Evolutionary conservation across 2,797 vertebrate species (phyloP), one percentile per base, ranked within the genome.

Genomic region (Poeciliopsis gracilis): DNA sequence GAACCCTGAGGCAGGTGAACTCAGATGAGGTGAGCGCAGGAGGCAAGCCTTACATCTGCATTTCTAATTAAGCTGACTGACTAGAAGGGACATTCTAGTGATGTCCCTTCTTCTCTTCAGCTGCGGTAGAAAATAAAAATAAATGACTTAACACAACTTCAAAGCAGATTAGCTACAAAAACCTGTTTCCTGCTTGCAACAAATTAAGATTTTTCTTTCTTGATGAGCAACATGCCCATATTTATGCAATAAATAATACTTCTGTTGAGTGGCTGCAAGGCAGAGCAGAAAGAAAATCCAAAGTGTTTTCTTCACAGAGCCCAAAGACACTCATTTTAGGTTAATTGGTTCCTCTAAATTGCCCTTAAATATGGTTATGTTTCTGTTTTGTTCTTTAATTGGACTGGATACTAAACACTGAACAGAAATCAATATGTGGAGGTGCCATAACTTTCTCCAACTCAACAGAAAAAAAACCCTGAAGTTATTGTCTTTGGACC

Each of bases 21-120:
- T 28, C 76, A 72, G 28, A 13, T 13, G 43, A 77, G 70, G 30
- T 61, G 47, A 78, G 73, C 67, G 25, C 72, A 6, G n/a, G 57
- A 82, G 70, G 73, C 81, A 80, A 77, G 0, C 0, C 51, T 76
- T 0, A n/a, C 28, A 78, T 59, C 51, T 16, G 63, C 80, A 81
- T 81, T 71, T 87, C 76, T 77, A 80, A 87, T 89, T 69, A 77
- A 63, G 49, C 69, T 74, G 80, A 90, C 16, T 77, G 82, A 83
- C 13, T 45, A n/a, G 41, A 43, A 43, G 41, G 41, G 41, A 23
- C 49, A 59, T 73, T 57, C 33, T 36, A 83, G 77, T 43, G 73
- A 82, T 77, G 57, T 67, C 12, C 13, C 55, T 25, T 41, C 25
- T 46, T 72, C 59, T 66, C 66, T 80, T 76, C 72, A 72, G 72